Evolutionary conservation across 1,140 invertebrate genomes (phyloP), one percentile per base, ranked within the genome.

Genomic region (Lamellibrachia luymesi): DNA sequence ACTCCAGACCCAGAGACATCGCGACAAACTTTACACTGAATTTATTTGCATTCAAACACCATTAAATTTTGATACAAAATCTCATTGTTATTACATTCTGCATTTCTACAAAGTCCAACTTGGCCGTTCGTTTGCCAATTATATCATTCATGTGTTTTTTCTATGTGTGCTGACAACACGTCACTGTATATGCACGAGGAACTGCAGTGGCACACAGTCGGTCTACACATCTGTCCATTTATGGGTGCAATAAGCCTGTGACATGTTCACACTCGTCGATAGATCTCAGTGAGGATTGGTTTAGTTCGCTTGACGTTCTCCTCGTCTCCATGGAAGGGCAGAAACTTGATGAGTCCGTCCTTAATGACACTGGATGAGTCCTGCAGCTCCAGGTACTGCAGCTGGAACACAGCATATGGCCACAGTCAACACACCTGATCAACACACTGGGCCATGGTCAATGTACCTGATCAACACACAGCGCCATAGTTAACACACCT

Each of bases 281-380:
- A 80, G 64, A 80, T 80, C 64, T 80, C 64, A 22, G 64, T 80
- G 64, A 80, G 64, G 64, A 91, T 91, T 91, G 49, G 22, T 91
- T 91, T 50, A 91, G 49, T 91, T 51, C 91, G 13, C 51, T 91
- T n/a, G 13, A 91, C 91, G n/a, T 92, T 52, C 50, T 51, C 50
- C 49, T 92, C 92, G n/a, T 50, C 51, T 51, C 92, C 92, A 1
- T 52, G 49, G 5, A 92, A 27, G 51, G 92, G 92, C 50, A 92
- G 92, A 52, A 92, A 92, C 27, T 50, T 92, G 27, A 92, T 52
- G 50, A 92, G 52, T 38, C 92, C 92, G 38, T 52, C 27, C 17
- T 38, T 64, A 17, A 92, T 38, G 50, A 92, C 52, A 51, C 27
- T 38, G 38, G 49, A 10, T 1, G 92, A 51, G 27, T 92, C 92